Conservation (phyloP, 2,113 vertebrate genomes). For the Anser cygnoides region DNA sequence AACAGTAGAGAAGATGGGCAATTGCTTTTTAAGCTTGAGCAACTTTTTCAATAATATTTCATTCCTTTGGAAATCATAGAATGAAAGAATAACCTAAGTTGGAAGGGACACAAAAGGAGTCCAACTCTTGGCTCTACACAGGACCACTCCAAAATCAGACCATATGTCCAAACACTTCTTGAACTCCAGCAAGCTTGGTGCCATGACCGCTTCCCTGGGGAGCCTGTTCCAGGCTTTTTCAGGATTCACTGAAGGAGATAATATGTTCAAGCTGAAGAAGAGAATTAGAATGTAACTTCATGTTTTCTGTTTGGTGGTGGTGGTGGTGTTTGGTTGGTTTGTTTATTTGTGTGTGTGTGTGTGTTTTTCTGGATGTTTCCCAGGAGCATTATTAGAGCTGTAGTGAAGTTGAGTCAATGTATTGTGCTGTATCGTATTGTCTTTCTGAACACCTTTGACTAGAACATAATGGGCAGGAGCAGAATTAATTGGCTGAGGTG, state of each 20-base stretch:
- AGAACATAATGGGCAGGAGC: background rate
- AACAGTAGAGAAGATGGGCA: background rate
- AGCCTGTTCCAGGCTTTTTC: background rate
- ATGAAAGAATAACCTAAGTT: background rate
- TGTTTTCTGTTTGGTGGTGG: background rate
- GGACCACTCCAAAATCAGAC: background rate
- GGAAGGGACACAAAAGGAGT: background rate
- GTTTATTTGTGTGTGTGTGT: background rate
- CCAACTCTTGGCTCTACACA: too few relatives aligned
- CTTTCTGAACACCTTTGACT: background rate
- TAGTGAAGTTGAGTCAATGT: background rate
- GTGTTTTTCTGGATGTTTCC: background rate
- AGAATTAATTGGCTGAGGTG: background rate
- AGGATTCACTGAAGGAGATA: background rate
- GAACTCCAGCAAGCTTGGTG: background rate
- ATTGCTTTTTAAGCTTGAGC: background rate
- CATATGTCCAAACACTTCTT: background rate
- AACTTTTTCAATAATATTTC: background rate
- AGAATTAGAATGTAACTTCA: background rate
- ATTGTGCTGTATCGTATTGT: background rate
- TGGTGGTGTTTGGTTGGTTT: background rate
- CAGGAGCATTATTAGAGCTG: background rate
- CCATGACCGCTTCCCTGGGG: background rate
- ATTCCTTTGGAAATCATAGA: background rate
- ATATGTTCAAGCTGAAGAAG: background rate